These are phyloP conservation scores for Leucophenga maculata DNA, from an alignment of 2,888 invertebrate genomes.

Conservation along the genomic window DNA sequence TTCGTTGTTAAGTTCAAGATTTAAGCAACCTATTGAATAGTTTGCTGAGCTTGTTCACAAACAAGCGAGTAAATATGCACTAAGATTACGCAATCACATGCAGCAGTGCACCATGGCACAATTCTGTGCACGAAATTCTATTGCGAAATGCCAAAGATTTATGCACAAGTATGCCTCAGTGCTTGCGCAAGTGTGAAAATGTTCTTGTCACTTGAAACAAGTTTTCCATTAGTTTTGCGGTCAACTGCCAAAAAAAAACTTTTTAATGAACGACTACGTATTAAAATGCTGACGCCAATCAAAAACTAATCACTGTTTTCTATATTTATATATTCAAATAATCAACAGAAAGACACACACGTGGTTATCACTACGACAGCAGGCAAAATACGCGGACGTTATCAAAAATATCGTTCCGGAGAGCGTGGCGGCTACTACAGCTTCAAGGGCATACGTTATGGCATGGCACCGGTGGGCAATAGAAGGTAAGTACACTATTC, in stretches of 20 bases:
- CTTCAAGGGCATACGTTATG: slow-evolving; percentile 72
- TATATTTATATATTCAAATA: neutral
- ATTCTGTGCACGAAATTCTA: slow-evolving; percentile 29
- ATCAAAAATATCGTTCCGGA: slow-evolving; percentile 69
- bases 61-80: neutral
- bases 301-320: neutral
- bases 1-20: too few species aligned
- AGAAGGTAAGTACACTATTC: slow-evolving; percentile 53
- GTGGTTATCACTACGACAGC: slow-evolving; percentile 67
- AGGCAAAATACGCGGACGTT: slow-evolving; percentile 69
- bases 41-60: too few species aligned
- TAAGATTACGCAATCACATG: slow-evolving; percentile 42
- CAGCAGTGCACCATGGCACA: slow-evolving; percentile 47
- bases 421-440: slow-evolving; percentile 70
- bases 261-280: too few species aligned
- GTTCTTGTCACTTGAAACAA: neutral
- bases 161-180: slow-evolving; percentile 47
- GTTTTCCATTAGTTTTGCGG: neutral
- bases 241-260: too few species aligned
- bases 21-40: too few species aligned
- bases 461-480: slow-evolving; percentile 66
- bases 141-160: slow-evolving; percentile 41
- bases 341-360: slow-evolving; percentile 67
- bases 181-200: slow-evolving; percentile 43
- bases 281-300: too few species aligned